Evolutionary conservation across 1,140 invertebrate species (phyloP).

Genomic region (Tachypleus tridentatus): DNA sequence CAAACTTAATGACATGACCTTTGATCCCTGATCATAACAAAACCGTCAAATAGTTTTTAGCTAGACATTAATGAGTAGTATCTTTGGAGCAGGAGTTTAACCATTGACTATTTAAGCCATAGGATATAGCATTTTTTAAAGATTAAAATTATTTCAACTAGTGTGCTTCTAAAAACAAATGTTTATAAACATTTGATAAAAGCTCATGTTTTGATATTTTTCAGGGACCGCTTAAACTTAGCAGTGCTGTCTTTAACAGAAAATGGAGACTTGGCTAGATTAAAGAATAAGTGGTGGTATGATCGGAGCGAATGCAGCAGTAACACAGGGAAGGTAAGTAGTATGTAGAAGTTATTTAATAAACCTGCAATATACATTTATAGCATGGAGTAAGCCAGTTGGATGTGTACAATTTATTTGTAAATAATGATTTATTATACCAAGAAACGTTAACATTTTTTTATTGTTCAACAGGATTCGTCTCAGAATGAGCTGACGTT

Average conservation of each 20-base stretch:
- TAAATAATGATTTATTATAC: too few species aligned
- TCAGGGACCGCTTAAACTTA: slow-evolving; percentile 75
- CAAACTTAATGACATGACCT: too few species aligned
- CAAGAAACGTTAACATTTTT: not conserved
- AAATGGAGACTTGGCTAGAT: slow-evolving; percentile 74
- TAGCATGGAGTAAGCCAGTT: too few species aligned
- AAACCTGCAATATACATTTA: not conserved
- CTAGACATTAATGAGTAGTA: too few species aligned
- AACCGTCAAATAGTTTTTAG: too few species aligned
- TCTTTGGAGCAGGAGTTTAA: too few species aligned
- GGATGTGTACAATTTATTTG: not conserved
- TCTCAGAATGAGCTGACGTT: slow-evolving; percentile 82
- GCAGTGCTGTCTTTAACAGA: slow-evolving; percentile 86
- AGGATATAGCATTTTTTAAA: too few species aligned
- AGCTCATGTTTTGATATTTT: slow-evolving; percentile 12
- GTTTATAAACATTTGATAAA: too few species aligned
- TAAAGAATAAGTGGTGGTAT: slow-evolving; percentile 91
- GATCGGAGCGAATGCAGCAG: slow-evolving; percentile 42
- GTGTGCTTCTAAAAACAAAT: too few species aligned
- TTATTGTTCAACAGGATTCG: slow-evolving; percentile 47
- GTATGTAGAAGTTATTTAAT: not conserved
- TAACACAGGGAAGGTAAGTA: slow-evolving; percentile 30
- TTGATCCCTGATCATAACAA: too few species aligned
- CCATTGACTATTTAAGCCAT: too few species aligned
- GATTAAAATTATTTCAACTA: too few species aligned